Evolutionary conservation across 2,888 invertebrate genomes (phyloP), one percentile per base, ranked within the genome.

Genomic region (Drosophila prolongata): DNA sequence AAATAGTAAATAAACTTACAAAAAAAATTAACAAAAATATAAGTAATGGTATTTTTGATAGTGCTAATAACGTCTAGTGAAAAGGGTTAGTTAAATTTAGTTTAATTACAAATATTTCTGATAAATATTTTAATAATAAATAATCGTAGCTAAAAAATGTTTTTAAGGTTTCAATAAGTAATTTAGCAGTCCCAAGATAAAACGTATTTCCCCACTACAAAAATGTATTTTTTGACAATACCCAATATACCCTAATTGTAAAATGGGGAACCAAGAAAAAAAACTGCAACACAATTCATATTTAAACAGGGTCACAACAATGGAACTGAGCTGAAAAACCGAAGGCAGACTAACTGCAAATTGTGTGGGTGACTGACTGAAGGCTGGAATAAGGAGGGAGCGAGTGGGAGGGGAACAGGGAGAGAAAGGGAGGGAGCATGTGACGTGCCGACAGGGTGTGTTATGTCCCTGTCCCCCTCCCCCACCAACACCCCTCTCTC

Each of bases 401-500:
- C 10, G 10, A 52, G 53, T 10, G 14, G 37, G 54, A 58, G 54
- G 54, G 24, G 35, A 16, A 2, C 8, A 30, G 14, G 42, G 19
- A 9, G 19, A 35, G 16, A 37, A 14, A 27, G 75, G 43, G 16
- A 24, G 64, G 40, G n/a, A n/a, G 64, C 76, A 76, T 66, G 65
- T 79, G 86, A 81, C 82, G 74, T 78, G 82, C 68, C 79, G 71
- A 76, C 82, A 72, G 69, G 43, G 56, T 66, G 65, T 65, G 65
- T 53, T 65, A 24, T 35, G 52, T 53, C 38, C n/a, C 46, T 38
- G 52, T 53, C 38, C 9, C 44, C 34, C 37, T 19, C n/a, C 14
- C 50, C 16, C 16, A 8, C 10, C 35, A 14, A 10, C 16, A 4
- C 14, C 3, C 35, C 44, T 30, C 16, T n/a, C 13, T 6, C 34